Evolutionary conservation across 2,113 vertebrate species (phyloP), one percentile per base, ranked within the genome.

Genomic region (Rhinoptilus africanus): DNA sequence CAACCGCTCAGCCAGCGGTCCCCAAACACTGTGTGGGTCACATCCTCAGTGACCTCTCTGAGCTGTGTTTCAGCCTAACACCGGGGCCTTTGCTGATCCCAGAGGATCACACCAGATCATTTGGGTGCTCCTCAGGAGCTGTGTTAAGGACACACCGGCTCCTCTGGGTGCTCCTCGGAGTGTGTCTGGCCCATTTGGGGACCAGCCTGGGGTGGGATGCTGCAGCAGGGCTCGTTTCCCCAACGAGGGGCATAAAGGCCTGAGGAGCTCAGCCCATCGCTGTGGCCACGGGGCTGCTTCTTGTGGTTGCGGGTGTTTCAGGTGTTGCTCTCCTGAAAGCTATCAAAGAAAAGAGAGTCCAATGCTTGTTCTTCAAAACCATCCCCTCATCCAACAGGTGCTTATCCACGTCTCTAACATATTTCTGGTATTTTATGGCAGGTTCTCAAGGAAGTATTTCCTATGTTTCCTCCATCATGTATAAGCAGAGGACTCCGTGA

Each of bases 181-280:
- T 64, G 28, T 0, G 0, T 32, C 35, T 85, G 32, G 19, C 23
- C 28, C 68, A 24, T 76, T 3, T 54, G 30, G 32, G 45, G 37
- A 59, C 45, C 27, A 54, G 15, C 30, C n/a, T 37, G 27, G 32
- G 7, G 6, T 64, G 21, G 47, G 39, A 48, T 39, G 27, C 23
- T 91, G 34, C 17, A 60, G 3, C 53, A 51, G 45, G 69, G 64
- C 41, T 81, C 34, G 4, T 91, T 85, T 43, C 45, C 59, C 34
- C 32, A 39, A 0, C 0, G 0, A 62, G 57, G 26, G 0, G 0
- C 57, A 80, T 27, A 0, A 2, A 56, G 24, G 7, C 15, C 45
- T 72, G 47, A 73, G 76, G 35, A 43, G 30, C 54, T 81, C 39
- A 87, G 59, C 14, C 63, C 35, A 6, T 34, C 39, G 0, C 30